A percentile compares a stretch with the other conserved stretches of the same genome.
Conservation (phyloP, 2,888 invertebrate species). For the Meiosimyza decipiens region DNA sequence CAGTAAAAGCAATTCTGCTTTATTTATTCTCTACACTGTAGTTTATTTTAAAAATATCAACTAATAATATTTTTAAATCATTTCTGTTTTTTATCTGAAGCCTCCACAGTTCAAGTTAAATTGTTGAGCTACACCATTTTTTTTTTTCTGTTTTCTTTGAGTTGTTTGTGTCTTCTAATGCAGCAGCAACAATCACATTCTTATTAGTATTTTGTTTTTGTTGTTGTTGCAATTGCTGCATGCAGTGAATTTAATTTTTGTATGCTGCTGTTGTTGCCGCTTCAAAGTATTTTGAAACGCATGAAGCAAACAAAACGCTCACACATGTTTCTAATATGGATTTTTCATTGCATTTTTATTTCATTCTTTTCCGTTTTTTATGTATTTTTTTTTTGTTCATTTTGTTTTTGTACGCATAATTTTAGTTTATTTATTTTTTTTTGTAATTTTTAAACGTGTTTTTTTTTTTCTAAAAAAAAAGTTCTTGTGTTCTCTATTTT, state of each 20-base stretch:
- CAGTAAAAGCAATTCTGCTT: no score
- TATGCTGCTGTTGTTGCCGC: constrained; percentile 13
- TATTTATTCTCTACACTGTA: no score
- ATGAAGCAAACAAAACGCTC: constrained; percentile 23
- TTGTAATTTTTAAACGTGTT: constrained; percentile 3
- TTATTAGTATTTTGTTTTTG: background rate
- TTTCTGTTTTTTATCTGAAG: background rate
- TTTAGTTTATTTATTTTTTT: constrained; percentile 1
- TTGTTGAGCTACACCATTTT: constrained; percentile 2
- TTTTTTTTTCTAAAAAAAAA: background rate
- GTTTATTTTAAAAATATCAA: no score
- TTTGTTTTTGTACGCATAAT: background rate
- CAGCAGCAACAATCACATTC: background rate
- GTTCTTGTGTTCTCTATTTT: constrained; percentile 13
- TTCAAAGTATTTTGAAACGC: constrained; percentile 21
- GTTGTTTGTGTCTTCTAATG: background rate
- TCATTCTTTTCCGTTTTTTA: background rate
- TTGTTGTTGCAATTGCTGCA: background rate
- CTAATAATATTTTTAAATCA: background rate
- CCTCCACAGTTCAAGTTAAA: constrained; percentile 15
- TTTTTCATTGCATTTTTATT: constrained; percentile 26
- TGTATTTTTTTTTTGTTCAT: constrained; percentile 17
- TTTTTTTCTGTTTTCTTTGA: no score
- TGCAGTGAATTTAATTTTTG: background rate
- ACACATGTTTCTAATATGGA: constrained; percentile 50